phyloP scores from a whole-genome alignment of 2,888 invertebrate species.

The Heliothis peltigera region DNA sequence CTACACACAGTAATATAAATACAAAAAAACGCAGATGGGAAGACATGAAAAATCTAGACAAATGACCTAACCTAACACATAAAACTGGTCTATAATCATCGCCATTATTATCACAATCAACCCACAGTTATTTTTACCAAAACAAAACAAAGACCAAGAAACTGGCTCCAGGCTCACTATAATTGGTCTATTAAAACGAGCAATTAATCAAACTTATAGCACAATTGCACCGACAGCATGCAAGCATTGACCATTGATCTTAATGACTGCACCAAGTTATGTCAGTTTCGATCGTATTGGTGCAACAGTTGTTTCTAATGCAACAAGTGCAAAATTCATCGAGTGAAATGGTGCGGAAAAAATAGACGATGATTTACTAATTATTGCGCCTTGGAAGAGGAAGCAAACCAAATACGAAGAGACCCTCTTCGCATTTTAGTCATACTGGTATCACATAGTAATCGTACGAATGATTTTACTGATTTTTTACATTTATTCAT shows the following conservation, averaged over 20 bases:
- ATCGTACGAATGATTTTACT: too few relatives aligned
- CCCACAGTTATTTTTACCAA: constrained; percentile 14
- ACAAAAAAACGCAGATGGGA: neutral
- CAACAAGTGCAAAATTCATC: constrained; percentile 3
- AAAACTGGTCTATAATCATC: constrained; percentile 22
- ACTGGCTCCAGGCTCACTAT: constrained; percentile 53
- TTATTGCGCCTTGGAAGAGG: neutral
- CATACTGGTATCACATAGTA: neutral
- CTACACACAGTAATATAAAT: neutral
- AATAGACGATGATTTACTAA: neutral
- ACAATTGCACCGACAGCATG: constrained; percentile 42
- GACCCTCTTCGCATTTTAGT: neutral
- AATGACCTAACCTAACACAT: neutral
- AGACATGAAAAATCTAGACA: neutral
- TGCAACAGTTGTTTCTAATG: constrained; percentile 24
- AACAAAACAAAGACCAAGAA: constrained; percentile 28
- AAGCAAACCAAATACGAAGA: neutral
- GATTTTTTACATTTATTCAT: neutral
- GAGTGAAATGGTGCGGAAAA: constrained; percentile 19
- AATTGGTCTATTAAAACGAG: constrained; percentile 75
- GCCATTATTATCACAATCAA: neutral
- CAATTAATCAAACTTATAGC: constrained; percentile 75
- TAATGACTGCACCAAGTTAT: constrained; percentile 51
- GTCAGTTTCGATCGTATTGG: constrained; percentile 37
- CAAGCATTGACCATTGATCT: constrained; percentile 54